Percentiles rank a stretch among this genome's conserved stretches.
These are phyloP conservation scores for Hetaerina americana DNA, from an alignment of 1,140 invertebrate species.

Conservation along the genomic window DNA sequence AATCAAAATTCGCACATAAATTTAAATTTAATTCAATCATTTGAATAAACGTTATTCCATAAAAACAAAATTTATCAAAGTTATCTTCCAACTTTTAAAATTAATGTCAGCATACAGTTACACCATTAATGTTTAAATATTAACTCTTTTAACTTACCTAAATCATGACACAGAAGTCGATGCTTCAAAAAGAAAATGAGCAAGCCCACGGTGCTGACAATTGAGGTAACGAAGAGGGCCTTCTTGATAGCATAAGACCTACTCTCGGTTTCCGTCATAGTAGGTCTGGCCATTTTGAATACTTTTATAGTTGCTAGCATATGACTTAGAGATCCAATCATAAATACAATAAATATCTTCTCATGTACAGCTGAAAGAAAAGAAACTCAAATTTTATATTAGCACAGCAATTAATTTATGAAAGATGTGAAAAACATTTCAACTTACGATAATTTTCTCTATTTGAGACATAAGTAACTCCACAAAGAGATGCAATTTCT, in stretches of 20 bases:
- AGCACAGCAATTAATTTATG: too few relatives aligned
- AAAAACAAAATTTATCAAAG: too few relatives aligned
- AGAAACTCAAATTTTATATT: too few relatives aligned
- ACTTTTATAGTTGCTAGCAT: slow-evolving; percentile 57
- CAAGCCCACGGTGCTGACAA: slow-evolving; percentile 64
- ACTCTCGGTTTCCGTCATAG: slow-evolving; percentile 25
- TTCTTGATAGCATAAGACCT: slow-evolving; percentile 52
- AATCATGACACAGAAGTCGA: slow-evolving; percentile 69
- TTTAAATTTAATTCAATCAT: too few relatives aligned
- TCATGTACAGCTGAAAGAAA: slow-evolving; percentile 69
- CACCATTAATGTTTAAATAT: too few relatives aligned
- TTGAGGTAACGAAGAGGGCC: slow-evolving; percentile 57
- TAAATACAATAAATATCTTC: slow-evolving; percentile 85
- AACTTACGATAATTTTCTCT: slow-evolving; percentile 87
- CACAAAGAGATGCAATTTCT: slow-evolving; percentile 68
- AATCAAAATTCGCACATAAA: too few relatives aligned
- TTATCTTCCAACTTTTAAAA: too few relatives aligned
- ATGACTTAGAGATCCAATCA: slow-evolving; percentile 71
- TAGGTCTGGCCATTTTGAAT: slow-evolving; percentile 28
- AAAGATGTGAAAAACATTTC: too few relatives aligned
- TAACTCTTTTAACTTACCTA: slow-evolving; percentile 72
- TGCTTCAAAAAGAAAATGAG: slow-evolving; percentile 78
- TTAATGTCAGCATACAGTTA: too few relatives aligned
- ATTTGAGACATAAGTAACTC: slow-evolving; percentile 86
- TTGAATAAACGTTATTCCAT: too few relatives aligned